Percentiles rank a stretch among this genome's conserved stretches.
These are phyloP conservation scores for Platygyra sinensis DNA, from an alignment of 64 coral and sea anemone genomes.

Conservation along the genomic window DNA sequence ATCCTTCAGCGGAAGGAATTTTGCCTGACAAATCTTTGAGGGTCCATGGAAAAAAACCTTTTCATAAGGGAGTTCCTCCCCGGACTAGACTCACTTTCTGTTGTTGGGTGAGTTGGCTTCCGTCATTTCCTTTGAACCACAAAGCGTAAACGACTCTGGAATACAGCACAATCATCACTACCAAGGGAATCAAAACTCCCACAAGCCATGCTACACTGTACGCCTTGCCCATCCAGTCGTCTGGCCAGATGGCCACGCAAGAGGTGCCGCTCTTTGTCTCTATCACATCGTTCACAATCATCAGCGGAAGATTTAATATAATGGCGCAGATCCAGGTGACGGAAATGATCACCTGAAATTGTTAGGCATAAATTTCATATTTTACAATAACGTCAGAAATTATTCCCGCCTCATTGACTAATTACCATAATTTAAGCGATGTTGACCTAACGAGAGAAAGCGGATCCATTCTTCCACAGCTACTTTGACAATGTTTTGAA, in stretches of 20 bases:
- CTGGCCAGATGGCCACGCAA: neutral
- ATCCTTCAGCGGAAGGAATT: too few relatives aligned
- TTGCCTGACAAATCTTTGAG: too few relatives aligned
- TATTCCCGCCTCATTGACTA: too few relatives aligned
- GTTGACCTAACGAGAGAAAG: too few relatives aligned
- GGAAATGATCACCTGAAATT: too few relatives aligned
- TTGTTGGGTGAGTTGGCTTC: neutral
- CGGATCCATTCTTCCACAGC: too few relatives aligned
- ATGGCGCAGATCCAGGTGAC: neutral
- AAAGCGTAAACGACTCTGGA: constrained; percentile 45
- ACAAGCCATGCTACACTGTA: constrained; percentile 3
- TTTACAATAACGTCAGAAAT: too few relatives aligned
- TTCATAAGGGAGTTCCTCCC: too few relatives aligned
- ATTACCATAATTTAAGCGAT: too few relatives aligned
- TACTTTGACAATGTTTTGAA: too few relatives aligned
- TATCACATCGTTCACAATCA: neutral
- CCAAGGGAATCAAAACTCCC: neutral
- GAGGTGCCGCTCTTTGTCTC: neutral
- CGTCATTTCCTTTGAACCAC: constrained; percentile 38
- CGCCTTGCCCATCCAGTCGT: neutral
- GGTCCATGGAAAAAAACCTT: too few relatives aligned
- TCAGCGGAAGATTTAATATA: neutral
- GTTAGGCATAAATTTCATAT: too few relatives aligned
- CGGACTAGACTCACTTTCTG: neutral
- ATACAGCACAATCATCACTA: constrained; percentile 29